phyloP scores from a whole-genome alignment of 2,113 vertebrate species.

The Podilymbus podiceps region DNA sequence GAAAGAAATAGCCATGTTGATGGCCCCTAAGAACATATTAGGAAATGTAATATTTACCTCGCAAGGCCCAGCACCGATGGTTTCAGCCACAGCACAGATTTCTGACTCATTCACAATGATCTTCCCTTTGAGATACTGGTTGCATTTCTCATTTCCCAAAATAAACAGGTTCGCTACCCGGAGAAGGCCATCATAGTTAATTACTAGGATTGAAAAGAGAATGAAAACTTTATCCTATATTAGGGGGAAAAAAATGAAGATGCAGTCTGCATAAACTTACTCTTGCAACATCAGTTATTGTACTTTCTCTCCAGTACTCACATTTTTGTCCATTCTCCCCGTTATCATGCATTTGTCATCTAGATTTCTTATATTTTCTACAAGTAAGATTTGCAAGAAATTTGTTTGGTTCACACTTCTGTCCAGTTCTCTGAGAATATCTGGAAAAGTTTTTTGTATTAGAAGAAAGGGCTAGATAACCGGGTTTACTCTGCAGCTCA shows the following conservation, averaged over 20 bases:
- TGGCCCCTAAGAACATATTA: not conserved
- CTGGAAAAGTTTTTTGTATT: not conserved
- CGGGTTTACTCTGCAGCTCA: not conserved
- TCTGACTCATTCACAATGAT: constrained; percentile 88
- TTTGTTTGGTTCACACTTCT: not conserved
- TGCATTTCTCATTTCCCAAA: constrained; percentile 87
- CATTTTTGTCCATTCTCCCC: not conserved
- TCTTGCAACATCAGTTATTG: not conserved
- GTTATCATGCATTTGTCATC: not conserved
- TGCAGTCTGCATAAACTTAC: not conserved
- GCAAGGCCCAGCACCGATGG: constrained; percentile 88
- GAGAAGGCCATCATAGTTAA: constrained; percentile 84
- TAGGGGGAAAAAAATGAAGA: not conserved
- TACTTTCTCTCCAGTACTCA: not conserved
- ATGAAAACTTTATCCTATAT: not conserved
- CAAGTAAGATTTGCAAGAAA: not conserved
- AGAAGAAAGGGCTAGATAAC: not conserved
- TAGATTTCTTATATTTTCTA: not conserved
- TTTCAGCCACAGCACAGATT: constrained; percentile 91
- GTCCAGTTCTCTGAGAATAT: not conserved
- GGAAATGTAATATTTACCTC: constrained; percentile 80
- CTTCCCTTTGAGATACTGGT: constrained; percentile 86
- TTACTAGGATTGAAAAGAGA: constrained; percentile 73
- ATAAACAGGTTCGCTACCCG: constrained; percentile 86
- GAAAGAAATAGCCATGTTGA: not conserved